Conservation (phyloP, 2,113 vertebrate species). For the Dasyurus viverrinus region DNA sequence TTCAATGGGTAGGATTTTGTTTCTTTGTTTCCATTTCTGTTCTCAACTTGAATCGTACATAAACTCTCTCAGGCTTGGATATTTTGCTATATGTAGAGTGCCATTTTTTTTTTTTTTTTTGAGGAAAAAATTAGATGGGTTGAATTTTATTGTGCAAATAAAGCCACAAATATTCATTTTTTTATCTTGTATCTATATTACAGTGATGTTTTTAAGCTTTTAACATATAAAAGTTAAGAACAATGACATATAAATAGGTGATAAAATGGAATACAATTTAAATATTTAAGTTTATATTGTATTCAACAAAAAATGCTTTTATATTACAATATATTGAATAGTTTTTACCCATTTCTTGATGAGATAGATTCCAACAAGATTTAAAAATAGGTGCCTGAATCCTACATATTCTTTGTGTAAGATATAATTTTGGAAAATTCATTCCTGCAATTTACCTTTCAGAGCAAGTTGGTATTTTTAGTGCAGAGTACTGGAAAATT, state of each 20-base stretch:
- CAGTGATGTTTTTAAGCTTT: conserved; percentile 82
- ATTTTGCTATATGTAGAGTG: conserved; percentile 81
- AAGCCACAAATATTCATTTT: conserved; percentile 83
- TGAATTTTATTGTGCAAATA: conserved; percentile 80
- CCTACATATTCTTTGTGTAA: not conserved
- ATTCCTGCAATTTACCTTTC: not conserved
- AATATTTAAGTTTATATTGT: conserved; percentile 78
- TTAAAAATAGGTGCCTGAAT: not conserved
- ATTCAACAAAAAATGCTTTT: conserved; percentile 75
- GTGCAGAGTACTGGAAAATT: not conserved
- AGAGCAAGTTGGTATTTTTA: not conserved
- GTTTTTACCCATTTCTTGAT: not conserved
- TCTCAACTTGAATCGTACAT: conserved; percentile 36
- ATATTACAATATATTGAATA: conserved; percentile 73
- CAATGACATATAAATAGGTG: conserved; percentile 61
- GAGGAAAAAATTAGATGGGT: conserved; percentile 70
- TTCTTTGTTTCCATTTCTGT: not conserved
- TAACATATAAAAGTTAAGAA: conserved; percentile 79
- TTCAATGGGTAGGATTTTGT: conserved; percentile 71
- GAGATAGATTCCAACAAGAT: not conserved
- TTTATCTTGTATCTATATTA: conserved; percentile 77
- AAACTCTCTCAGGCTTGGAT: conserved; percentile 62
- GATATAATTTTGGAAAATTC: not conserved
- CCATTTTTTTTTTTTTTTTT: conserved; percentile 81
- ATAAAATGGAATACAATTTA: conserved; percentile 77